Conservation (phyloP, 2,113 vertebrate species). For the Emydura subglobosa region DNA sequence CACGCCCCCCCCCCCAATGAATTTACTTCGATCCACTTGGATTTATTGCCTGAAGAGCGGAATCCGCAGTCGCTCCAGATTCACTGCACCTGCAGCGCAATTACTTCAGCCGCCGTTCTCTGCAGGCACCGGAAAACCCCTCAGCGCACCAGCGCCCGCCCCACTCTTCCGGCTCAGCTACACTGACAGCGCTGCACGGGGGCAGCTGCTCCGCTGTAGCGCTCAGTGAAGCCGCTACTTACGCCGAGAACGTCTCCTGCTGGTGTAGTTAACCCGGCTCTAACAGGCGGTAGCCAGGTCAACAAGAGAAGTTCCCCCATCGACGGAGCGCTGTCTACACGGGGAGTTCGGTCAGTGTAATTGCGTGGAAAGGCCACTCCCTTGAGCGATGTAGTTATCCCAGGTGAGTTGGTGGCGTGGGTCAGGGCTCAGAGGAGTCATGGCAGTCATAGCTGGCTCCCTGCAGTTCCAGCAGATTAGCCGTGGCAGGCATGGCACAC, state of each 20-base stretch:
- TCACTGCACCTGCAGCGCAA: not conserved
- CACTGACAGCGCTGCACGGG: not conserved
- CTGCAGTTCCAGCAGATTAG: no score
- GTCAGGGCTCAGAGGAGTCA: not conserved
- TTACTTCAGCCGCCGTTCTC: not conserved
- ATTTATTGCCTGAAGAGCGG: no score
- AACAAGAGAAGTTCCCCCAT: not conserved
- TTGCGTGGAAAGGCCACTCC: no score
- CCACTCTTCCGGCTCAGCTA: not conserved
- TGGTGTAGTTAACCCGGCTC: not conserved
- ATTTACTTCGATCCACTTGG: no score
- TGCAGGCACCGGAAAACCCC: not conserved
- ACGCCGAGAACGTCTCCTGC: not conserved
- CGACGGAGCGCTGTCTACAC: not conserved
- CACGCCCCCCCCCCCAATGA: no score
- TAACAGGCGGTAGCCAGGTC: no score
- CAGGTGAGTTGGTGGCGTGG: fast-evolving
- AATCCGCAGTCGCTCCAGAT: not conserved
- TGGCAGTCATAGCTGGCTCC: no score
- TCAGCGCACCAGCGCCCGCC: no score
- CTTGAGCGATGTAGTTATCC: no score
- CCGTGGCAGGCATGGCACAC: no score
- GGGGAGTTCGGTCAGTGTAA: not conserved
- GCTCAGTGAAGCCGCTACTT: no score
- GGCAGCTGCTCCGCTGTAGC: no score